Percentiles rank a stretch among this genome's conserved stretches.
These are phyloP conservation scores for Heliconius hermathena DNA, from an alignment of 1,140 invertebrate genomes.

Conservation along the genomic window DNA sequence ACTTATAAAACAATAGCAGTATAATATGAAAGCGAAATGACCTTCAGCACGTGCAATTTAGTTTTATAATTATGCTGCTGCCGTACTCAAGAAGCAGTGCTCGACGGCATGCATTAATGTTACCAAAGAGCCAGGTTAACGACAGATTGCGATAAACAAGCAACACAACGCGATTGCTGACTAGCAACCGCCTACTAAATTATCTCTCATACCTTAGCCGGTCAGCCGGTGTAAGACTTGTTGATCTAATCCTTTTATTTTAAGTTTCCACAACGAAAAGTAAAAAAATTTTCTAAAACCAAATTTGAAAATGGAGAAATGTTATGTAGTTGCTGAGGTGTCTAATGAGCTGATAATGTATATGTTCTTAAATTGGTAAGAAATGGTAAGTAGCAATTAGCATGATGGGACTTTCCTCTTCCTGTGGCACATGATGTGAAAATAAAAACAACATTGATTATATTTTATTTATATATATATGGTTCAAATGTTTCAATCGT, in stretches of 20 bases:
- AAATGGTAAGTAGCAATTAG: background rate
- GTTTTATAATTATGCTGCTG: constrained; percentile 52
- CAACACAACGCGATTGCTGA: constrained; percentile 17
- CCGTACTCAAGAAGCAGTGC: constrained; percentile 39
- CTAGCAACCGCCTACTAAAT: constrained; percentile 43
- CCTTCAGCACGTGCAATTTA: constrained; percentile 47
- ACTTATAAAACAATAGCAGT: constrained; percentile 19
- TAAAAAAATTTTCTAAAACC: too few species aligned
- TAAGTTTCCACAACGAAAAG: too few species aligned
- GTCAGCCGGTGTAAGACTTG: constrained; percentile 36
- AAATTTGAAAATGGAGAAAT: too few species aligned
- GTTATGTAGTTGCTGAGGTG: too few species aligned
- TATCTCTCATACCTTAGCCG: constrained; percentile 30
- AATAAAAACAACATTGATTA: too few species aligned
- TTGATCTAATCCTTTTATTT: constrained; percentile 16
- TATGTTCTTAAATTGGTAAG: background rate
- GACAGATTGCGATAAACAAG: constrained; percentile 63
- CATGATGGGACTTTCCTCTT: background rate
- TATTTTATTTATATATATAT: too few species aligned
- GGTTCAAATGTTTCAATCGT: too few species aligned
- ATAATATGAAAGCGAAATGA: constrained; percentile 36
- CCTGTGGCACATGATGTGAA: too few species aligned
- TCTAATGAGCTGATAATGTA: too few species aligned
- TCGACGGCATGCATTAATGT: constrained; percentile 44
- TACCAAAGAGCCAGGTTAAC: constrained; percentile 61